Conservation (phyloP, 2,113 vertebrate genomes). For the Suricata suricatta region DNA sequence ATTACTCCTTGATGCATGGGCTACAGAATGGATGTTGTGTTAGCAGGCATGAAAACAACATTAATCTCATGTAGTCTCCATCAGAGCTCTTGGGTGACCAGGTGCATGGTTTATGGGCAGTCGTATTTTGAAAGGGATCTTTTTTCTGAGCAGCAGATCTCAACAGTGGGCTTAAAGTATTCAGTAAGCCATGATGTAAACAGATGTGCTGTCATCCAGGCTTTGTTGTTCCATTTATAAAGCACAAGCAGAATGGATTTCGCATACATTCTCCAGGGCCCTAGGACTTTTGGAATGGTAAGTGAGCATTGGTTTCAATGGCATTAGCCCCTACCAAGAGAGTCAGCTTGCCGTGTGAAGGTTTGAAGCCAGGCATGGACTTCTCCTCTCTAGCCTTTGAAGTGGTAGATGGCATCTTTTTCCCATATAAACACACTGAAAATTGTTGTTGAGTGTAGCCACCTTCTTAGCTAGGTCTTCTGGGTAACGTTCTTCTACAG, state of each 20-base stretch:
- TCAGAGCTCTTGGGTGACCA: not conserved
- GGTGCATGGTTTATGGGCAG: not conserved
- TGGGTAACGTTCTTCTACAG: not conserved
- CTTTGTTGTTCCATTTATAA: not conserved
- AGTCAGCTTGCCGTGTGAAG: not conserved
- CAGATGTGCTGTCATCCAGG: not conserved
- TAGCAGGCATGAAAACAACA: not conserved
- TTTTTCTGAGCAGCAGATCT: not conserved
- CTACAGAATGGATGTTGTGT: not conserved
- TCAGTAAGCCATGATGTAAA: not conserved
- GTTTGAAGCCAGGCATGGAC: not conserved
- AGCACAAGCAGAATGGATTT: not conserved
- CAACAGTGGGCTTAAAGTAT: not conserved
- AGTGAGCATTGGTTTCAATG: not conserved
- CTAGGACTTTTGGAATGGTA: not conserved
- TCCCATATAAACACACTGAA: not conserved
- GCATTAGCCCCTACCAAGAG: not conserved
- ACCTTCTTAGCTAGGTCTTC: not conserved
- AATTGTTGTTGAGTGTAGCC: not conserved
- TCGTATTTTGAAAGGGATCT: not conserved
- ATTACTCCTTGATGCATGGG: not conserved
- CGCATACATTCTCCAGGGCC: not conserved
- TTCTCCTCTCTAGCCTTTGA: not conserved
- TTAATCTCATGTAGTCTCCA: not conserved
- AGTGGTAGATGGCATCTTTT: not conserved